phyloP scores from a whole-genome alignment of 35 echinoderm and acorn worm species.

The Eucidaris tribuloides region DNA sequence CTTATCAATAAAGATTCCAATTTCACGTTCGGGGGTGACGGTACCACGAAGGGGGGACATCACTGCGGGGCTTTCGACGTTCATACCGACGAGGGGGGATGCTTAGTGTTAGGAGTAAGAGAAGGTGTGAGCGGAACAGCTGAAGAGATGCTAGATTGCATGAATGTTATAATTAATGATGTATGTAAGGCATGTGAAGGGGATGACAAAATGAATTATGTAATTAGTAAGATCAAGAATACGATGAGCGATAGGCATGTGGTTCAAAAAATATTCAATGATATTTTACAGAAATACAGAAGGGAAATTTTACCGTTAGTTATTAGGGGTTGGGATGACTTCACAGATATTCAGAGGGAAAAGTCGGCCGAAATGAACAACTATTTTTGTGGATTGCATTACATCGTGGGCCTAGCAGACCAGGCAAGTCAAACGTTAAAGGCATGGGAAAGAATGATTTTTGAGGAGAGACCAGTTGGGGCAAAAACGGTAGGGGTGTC shows the following conservation, averaged over 20 bases:
- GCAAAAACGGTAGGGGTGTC: background rate
- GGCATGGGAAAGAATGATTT: background rate
- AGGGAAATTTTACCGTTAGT: background rate
- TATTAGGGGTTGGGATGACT: background rate
- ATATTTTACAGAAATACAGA: background rate
- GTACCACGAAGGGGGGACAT: background rate
- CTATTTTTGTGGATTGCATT: slow-evolving; percentile 58
- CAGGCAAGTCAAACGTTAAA: background rate
- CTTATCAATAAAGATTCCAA: background rate
- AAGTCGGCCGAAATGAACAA: background rate
- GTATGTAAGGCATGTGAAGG: background rate
- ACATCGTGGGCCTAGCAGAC: slow-evolving; percentile 4
- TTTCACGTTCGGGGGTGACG: background rate
- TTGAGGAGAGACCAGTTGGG: slow-evolving; percentile 13
- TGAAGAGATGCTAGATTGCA: background rate
- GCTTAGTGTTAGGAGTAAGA: background rate
- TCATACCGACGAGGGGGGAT: background rate
- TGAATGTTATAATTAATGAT: background rate
- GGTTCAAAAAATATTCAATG: background rate
- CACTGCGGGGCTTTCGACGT: background rate
- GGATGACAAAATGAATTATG: slow-evolving; percentile 1
- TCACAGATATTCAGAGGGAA: background rate
- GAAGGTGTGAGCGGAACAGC: background rate
- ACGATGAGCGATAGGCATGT: background rate
- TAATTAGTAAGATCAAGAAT: slow-evolving; percentile 15